Evolutionary conservation across 2,797 vertebrate species (phyloP).

Genomic region (Pseudomugil tenellus): DNA sequence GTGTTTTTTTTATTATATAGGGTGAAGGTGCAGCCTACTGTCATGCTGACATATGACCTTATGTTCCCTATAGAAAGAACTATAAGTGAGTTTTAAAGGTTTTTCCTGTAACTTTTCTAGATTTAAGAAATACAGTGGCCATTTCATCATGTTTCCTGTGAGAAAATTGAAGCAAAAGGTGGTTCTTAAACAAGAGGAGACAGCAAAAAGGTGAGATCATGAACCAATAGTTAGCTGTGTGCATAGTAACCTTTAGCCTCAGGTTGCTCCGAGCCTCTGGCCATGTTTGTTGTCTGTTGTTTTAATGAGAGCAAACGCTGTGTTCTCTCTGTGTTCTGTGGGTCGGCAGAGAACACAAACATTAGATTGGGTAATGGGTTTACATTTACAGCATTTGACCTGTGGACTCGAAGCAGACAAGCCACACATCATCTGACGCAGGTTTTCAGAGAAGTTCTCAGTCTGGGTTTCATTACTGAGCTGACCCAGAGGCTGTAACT

Average conservation of each 20-base stretch:
- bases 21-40: too few relatives aligned
- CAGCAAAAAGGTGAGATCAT: slow-evolving; percentile 8
- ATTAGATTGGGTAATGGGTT: slow-evolving; percentile 73
- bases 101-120: not conserved
- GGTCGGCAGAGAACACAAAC: slow-evolving; percentile 41
- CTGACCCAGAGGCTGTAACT: slow-evolving; percentile 18
- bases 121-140: not conserved
- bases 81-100: not conserved
- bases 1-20: too few relatives aligned
- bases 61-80: not conserved
- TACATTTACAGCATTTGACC: slow-evolving; percentile 73
- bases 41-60: not conserved
- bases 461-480: slow-evolving; percentile 30
- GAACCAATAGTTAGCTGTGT: slow-evolving; percentile 4
- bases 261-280: slow-evolving; percentile 8
- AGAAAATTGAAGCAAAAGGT: not conserved
- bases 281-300: slow-evolving; percentile 29
- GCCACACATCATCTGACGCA: slow-evolving; percentile 38
- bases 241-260: slow-evolving; percentile 44
- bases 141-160: not conserved
- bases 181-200: not conserved
- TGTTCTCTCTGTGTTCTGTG: slow-evolving; percentile 28
- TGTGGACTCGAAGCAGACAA: slow-evolving; percentile 51
- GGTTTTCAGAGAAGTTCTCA: slow-evolving; percentile 20
- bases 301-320: slow-evolving; percentile 64